A percentile compares a stretch with the other conserved stretches of the same genome.
phyloP scores from a whole-genome alignment of 92 coral and sea anemone species.

The Galaxea fascicularis region DNA sequence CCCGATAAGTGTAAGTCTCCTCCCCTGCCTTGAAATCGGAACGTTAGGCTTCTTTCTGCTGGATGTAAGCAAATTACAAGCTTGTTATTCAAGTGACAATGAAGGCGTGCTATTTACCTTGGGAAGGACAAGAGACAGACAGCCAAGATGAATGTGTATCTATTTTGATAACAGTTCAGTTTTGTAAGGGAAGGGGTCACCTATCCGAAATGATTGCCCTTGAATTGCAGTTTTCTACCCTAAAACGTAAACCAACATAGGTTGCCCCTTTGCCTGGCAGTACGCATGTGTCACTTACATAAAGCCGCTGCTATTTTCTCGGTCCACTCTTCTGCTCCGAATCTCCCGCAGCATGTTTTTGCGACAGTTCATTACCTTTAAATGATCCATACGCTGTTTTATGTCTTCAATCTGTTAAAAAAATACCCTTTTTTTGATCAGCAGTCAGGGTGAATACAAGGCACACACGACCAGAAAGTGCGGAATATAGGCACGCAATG shows the following conservation, averaged over 20 bases:
- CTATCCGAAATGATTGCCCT: too few relatives aligned
- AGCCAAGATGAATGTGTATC: too few relatives aligned
- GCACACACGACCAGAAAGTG: too few relatives aligned
- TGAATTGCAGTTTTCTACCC: not conserved
- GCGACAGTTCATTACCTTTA: constrained; percentile 70
- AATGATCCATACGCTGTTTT: constrained; percentile 68
- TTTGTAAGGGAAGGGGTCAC: too few relatives aligned
- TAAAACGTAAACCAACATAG: not conserved
- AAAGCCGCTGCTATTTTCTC: constrained; percentile 28
- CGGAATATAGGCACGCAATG: too few relatives aligned
- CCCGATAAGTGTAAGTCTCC: constrained; percentile 73
- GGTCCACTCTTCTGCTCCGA: constrained; percentile 55
- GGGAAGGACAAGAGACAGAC: too few relatives aligned
- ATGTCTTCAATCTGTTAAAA: constrained; percentile 53
- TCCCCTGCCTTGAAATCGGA: constrained; percentile 47
- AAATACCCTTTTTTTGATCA: not conserved
- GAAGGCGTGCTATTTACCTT: too few relatives aligned
- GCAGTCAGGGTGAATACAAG: too few relatives aligned
- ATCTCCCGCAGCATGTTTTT: constrained; percentile 73
- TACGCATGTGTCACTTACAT: constrained; percentile 26
- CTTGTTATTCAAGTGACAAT: not conserved
- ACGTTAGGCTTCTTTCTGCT: constrained; percentile 17
- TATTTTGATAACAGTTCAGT: too few relatives aligned
- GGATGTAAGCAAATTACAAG: not conserved
- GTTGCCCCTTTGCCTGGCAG: not conserved